These are phyloP conservation scores for Oscheius sp. DNA, from an alignment of 2,888 invertebrate genomes.

Conservation along the genomic window DNA sequence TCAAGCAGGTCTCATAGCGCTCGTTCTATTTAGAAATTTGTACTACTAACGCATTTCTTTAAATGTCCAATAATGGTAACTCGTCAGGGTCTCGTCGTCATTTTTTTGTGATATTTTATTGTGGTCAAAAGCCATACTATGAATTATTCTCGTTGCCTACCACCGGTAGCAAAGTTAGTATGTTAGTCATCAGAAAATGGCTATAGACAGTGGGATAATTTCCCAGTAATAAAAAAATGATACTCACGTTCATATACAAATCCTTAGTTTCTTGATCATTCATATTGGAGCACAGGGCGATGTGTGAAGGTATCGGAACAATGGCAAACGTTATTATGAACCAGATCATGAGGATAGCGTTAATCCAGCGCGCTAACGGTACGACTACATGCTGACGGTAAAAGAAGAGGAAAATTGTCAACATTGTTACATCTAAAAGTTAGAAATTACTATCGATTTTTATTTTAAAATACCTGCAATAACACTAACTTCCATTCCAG, in stretches of 20 bases:
- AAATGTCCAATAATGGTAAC: no score
- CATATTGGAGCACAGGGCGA: neutral
- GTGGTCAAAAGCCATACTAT: no score
- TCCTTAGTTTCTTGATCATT: neutral
- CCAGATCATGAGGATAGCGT: neutral
- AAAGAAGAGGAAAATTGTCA: slow-evolving; percentile 3
- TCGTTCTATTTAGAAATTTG: no score
- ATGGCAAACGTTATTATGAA: neutral
- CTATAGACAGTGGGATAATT: no score
- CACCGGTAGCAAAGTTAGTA: no score
- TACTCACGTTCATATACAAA: neutral
- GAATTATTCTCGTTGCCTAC: no score
- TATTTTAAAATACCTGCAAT: neutral
- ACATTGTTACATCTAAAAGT: neutral
- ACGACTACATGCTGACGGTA: slow-evolving; percentile 1
- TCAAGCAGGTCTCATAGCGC: no score
- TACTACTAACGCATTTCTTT: no score
- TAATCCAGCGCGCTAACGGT: neutral
- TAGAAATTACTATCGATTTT: neutral
- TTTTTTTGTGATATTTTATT: no score
- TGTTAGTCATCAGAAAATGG: no score
- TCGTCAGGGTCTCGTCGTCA: no score
- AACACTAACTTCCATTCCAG: neutral
- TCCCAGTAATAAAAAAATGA: neutral
- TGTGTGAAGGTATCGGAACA: neutral